Evolutionary conservation across 2,888 invertebrate species (phyloP).

Genomic region (Hemicrepidius hirtus): DNA sequence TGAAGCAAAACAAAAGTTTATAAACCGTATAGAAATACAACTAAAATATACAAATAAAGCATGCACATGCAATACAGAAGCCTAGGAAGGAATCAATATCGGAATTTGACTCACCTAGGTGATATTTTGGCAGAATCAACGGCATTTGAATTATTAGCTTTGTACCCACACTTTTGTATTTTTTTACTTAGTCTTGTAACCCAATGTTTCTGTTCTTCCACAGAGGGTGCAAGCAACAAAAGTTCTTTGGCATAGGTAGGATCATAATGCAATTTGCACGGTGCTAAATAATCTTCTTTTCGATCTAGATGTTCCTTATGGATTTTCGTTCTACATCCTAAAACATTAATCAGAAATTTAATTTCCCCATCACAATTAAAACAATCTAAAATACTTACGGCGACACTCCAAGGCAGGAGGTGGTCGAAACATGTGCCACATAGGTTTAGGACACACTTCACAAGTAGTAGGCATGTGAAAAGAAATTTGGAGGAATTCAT

Average conservation of each 20-base stretch:
- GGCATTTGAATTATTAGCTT: conserved; percentile 83
- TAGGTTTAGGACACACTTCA: conserved; percentile 96
- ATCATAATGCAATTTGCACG: conserved; percentile 97
- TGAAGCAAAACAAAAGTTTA: neutral
- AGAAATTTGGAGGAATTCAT: conserved; percentile 96
- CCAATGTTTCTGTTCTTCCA: conserved; percentile 95
- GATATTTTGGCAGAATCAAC: conserved; percentile 82
- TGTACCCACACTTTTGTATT: conserved; percentile 94
- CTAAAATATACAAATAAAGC: conserved; percentile 25
- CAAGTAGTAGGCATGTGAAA: conserved; percentile 99
- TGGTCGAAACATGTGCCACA: conserved; percentile 98
- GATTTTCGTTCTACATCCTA: conserved; percentile 97
- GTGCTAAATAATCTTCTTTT: conserved; percentile 90
- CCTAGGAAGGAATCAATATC: neutral
- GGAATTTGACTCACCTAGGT: conserved; percentile 78
- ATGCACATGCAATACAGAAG: conserved; percentile 45
- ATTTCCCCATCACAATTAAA: no score
- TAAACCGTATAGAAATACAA: conserved; percentile 9
- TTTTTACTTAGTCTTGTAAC: conserved; percentile 92
- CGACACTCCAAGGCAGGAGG: conserved; percentile 98
- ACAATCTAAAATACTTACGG: conserved; percentile 76
- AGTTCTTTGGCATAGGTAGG: conserved; percentile 95
- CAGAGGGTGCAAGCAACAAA: conserved; percentile 88
- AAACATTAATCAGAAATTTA: conserved; percentile 54
- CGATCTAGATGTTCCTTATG: conserved; percentile 96